Percentiles rank a stretch among this genome's conserved stretches.
phyloP scores from a whole-genome alignment of 2,113 vertebrate genomes.

The Pithys albifrons region DNA sequence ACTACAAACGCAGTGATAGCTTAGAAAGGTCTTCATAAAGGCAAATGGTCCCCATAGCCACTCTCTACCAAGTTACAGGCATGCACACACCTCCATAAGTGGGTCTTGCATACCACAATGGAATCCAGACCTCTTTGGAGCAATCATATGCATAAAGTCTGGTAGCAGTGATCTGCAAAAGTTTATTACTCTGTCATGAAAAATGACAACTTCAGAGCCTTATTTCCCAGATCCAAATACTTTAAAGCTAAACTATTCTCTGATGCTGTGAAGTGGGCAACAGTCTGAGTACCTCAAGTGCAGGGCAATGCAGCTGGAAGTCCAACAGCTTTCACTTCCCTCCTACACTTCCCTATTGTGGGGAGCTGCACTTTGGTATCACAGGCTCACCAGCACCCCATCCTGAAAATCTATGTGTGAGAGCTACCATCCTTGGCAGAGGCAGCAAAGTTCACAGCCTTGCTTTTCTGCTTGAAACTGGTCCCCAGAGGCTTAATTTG shows the following conservation, averaged over 20 bases:
- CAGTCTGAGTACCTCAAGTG: rapidly evolving
- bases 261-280: not conserved
- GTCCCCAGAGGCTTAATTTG: slow-evolving; percentile 62
- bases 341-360: not conserved
- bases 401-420: not conserved
- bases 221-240: not conserved
- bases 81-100: rapidly evolving
- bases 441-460: slow-evolving; percentile 29
- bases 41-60: not conserved
- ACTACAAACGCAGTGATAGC: not conserved
- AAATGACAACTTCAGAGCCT: not conserved
- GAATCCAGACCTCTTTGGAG: not conserved
- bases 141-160: not conserved
- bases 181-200: not conserved
- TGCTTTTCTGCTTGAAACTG: not conserved
- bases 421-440: not conserved
- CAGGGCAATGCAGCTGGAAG: not conserved
- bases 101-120: not conserved
- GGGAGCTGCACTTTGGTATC: not conserved
- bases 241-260: not conserved
- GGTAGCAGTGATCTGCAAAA: not conserved
- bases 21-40: not conserved
- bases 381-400: not conserved
- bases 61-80: not conserved
- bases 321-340: not conserved